These are phyloP conservation scores for Fulica atra DNA, from an alignment of 2,113 vertebrate genomes.

Conservation along the genomic window DNA sequence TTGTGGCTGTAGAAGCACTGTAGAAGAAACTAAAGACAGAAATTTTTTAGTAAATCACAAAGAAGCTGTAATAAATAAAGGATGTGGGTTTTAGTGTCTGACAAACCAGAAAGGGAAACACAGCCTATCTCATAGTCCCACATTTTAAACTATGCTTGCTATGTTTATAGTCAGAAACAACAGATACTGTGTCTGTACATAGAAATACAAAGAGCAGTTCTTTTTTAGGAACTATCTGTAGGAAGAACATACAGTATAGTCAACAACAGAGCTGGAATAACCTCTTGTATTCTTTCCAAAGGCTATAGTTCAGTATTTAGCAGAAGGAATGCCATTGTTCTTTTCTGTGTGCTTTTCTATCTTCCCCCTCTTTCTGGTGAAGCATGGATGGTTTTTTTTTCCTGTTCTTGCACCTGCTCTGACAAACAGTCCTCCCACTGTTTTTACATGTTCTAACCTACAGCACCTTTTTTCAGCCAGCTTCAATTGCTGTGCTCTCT, in stretches of 20 bases:
- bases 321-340: conserved; percentile 62
- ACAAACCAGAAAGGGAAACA: conserved; percentile 45
- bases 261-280: conserved; percentile 70
- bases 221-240: conserved; percentile 76
- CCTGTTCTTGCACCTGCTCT: conserved; percentile 63
- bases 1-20: not conserved
- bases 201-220: conserved; percentile 67
- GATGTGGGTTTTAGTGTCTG: not conserved
- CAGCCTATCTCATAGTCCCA: conserved; percentile 64
- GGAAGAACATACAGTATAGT: conserved; percentile 76
- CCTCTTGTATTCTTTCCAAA: conserved; percentile 62
- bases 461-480: conserved; percentile 23
- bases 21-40: conserved; percentile 32
- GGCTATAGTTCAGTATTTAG: conserved; percentile 45
- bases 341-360: not conserved
- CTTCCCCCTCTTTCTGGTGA: conserved; percentile 2
- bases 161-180: conserved; percentile 69
- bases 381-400: not conserved
- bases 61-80: conserved; percentile 65
- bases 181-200: conserved; percentile 59
- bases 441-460: not conserved
- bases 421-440: conserved; percentile 59
- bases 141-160: conserved; percentile 72
- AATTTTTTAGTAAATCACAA: conserved; percentile 55
- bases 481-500: conserved; percentile 41